These are phyloP conservation scores for Craseonycteris thonglongyai DNA, from an alignment of 2,113 vertebrate genomes.

Conservation along the genomic window DNA sequence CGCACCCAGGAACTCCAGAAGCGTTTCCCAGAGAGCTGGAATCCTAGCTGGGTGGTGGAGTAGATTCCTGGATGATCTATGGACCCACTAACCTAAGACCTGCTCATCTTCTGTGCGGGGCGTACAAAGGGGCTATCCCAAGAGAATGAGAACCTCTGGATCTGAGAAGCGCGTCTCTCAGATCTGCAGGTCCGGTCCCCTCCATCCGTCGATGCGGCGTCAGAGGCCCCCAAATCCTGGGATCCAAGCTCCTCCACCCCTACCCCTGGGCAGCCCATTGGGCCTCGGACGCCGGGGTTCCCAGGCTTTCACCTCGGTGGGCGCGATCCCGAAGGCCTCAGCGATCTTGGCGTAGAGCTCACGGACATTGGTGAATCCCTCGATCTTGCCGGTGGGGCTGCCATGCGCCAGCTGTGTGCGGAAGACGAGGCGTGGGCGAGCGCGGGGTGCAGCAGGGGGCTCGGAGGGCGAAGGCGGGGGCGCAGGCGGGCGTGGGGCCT, in stretches of 20 bases:
- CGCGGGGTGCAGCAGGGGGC: slow-evolving; percentile 72
- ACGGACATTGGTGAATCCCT: slow-evolving; percentile 97
- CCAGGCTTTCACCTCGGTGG: slow-evolving; percentile 88
- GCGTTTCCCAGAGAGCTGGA: not conserved
- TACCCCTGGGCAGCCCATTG: not conserved
- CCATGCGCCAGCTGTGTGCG: slow-evolving; percentile 97
- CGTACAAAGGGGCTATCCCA: not conserved
- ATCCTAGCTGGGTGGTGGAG: not conserved
- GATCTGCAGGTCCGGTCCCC: not conserved
- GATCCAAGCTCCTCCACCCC: not conserved
- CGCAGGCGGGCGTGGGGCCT: slow-evolving; percentile 54
- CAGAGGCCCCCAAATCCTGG: not conserved
- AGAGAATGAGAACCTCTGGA: not conserved
- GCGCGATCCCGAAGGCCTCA: slow-evolving; percentile 93
- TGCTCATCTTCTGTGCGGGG: not conserved
- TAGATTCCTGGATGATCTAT: not conserved
- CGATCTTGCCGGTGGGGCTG: slow-evolving; percentile 92
- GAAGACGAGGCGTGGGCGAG: slow-evolving; percentile 89
- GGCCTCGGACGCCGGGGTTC: fast-evolving
- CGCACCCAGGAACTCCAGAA: fast-evolving
- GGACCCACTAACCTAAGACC: not conserved
- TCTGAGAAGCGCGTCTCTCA: not conserved
- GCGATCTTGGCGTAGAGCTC: slow-evolving; percentile 97
- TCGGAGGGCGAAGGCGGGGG: slow-evolving; percentile 78
- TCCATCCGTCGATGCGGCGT: not conserved